These are phyloP conservation scores for Chrysolina americana DNA, from an alignment of 2,888 invertebrate species.

Conservation along the genomic window DNA sequence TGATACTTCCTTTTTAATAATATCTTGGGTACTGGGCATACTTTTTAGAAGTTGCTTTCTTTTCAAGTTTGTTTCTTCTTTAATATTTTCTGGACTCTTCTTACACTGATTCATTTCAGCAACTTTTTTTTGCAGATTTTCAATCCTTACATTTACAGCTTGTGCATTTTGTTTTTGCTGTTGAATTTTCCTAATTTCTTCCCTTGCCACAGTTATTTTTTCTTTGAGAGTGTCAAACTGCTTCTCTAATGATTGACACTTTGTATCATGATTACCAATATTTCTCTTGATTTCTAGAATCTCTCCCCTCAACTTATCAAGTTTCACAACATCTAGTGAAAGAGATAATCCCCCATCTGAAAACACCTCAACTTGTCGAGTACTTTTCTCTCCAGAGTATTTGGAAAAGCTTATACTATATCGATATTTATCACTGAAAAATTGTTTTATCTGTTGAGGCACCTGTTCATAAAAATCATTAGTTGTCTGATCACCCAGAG, in stretches of 20 bases:
- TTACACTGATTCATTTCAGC: slow-evolving; percentile 52
- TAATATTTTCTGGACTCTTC: slow-evolving; percentile 58
- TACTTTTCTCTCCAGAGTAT: slow-evolving; percentile 77
- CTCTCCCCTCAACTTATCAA: slow-evolving; percentile 65
- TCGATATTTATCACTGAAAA: slow-evolving; percentile 76
- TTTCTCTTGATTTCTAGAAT: slow-evolving; percentile 54
- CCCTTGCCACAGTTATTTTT: slow-evolving; percentile 49
- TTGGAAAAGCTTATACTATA: slow-evolving; percentile 73
- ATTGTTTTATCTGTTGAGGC: slow-evolving; percentile 74
- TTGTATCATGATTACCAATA: slow-evolving; percentile 51
- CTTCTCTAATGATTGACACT: slow-evolving; percentile 65
- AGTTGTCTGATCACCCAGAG: slow-evolving; percentile 78
- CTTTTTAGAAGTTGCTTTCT: slow-evolving; percentile 48
- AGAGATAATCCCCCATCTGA: slow-evolving; percentile 74
- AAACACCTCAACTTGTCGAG: slow-evolving; percentile 72
- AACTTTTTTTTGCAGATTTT: slow-evolving; percentile 47
- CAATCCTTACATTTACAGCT: slow-evolving; percentile 52
- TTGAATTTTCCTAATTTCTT: slow-evolving; percentile 55
- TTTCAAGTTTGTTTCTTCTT: slow-evolving; percentile 59
- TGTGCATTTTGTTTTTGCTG: slow-evolving; percentile 51
- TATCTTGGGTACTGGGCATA: slow-evolving; percentile 54
- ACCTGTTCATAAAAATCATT: slow-evolving; percentile 72
- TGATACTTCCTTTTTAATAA: slow-evolving; percentile 51
- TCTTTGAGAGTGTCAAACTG: slow-evolving; percentile 57
- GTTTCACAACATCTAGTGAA: slow-evolving; percentile 73